phyloP scores from a whole-genome alignment of 2,888 invertebrate species.

The Tetragonisca angustula region DNA sequence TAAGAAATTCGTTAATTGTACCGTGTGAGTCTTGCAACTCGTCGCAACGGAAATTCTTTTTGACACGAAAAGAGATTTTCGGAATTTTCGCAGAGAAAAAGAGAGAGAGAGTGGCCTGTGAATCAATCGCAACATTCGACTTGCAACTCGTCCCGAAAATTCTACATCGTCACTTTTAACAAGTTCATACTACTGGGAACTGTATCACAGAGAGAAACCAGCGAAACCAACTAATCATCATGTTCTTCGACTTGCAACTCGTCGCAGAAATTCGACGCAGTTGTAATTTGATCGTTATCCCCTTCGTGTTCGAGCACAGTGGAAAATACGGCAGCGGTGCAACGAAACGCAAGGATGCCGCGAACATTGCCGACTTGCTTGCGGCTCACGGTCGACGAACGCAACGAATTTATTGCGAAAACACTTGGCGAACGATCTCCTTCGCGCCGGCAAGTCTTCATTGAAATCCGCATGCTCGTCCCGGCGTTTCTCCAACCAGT shows the following conservation, averaged over 20 bases:
- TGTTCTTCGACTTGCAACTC: not conserved
- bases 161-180: no score
- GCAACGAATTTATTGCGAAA: slow-evolving; percentile 32
- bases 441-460: slow-evolving; percentile 9
- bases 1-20: no score
- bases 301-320: not conserved
- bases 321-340: not conserved
- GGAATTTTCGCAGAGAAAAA: no score
- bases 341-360: not conserved
- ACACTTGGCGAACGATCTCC: slow-evolving; percentile 35
- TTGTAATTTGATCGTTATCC: not conserved
- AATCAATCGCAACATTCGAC: no score
- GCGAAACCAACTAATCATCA: not conserved
- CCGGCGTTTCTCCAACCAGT: slow-evolving; percentile 35
- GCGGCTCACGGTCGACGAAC: not conserved
- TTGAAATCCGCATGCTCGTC: slow-evolving; percentile 22
- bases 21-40: no score
- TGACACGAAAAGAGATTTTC: not conserved
- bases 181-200: no score
- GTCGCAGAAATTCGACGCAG: not conserved
- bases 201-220: not conserved
- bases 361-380: not conserved
- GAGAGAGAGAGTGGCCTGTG: no score
- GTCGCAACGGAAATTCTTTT: not conserved
- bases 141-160: no score